phyloP scores from a whole-genome alignment of 1,140 invertebrate genomes.

The Telenomus remus region DNA sequence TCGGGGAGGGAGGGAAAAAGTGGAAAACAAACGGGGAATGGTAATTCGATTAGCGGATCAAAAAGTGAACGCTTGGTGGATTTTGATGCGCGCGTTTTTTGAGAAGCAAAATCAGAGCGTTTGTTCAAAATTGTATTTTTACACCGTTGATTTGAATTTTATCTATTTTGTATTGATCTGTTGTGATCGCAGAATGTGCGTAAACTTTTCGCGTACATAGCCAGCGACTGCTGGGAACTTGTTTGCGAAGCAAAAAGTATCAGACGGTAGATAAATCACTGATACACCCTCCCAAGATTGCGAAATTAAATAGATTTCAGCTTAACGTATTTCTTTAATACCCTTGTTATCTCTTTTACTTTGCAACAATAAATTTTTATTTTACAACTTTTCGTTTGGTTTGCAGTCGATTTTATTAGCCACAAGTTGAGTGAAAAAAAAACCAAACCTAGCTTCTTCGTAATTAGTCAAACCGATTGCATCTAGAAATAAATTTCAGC shows the following conservation, averaged over 20 bases:
- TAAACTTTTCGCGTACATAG: conserved; percentile 57
- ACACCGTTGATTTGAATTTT: conserved; percentile 41
- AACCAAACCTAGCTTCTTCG: no score
- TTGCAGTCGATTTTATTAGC: no score
- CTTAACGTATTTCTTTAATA: conserved; percentile 44
- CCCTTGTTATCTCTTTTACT: not conserved
- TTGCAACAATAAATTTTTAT: not conserved
- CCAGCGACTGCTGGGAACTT: conserved; percentile 52
- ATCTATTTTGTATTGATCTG: conserved; percentile 59
- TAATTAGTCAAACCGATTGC: no score
- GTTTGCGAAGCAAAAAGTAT: conserved; percentile 56
- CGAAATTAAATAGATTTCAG: conserved; percentile 53
- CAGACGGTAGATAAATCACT: conserved; percentile 52
- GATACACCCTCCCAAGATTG: conserved; percentile 47
- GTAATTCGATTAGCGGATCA: conserved; percentile 8
- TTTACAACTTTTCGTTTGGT: no score
- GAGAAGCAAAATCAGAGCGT: no score
- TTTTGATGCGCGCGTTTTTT: conserved; percentile 1
- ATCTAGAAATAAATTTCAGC: no score
- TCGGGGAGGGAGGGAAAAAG: conserved; percentile 16
- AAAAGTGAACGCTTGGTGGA: conserved; percentile 8
- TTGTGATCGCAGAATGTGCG: conserved; percentile 55
- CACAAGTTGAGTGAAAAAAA: no score
- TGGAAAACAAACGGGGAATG: conserved; percentile 9
- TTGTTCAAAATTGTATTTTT: no score